A percentile compares a stretch with the other conserved stretches of the same genome.
Evolutionary conservation across 1,140 invertebrate genomes (phyloP).

Genomic region (Ips typographus): DNA sequence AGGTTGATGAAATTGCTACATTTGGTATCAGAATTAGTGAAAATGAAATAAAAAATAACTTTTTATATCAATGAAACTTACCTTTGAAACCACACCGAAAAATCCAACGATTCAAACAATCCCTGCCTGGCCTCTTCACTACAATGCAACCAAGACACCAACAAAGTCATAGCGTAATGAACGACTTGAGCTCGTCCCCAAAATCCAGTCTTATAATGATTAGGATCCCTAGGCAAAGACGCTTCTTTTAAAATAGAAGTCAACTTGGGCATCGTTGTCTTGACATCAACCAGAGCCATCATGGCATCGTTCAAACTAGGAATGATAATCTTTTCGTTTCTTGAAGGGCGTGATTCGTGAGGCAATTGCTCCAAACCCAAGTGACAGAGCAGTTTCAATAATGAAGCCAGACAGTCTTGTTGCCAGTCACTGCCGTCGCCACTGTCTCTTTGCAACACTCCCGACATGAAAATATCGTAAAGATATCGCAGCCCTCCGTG

Average conservation of each 20-base stretch:
- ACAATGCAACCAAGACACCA: slow-evolving; percentile 84
- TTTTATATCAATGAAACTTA: not conserved
- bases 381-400: slow-evolving; percentile 82
- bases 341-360: slow-evolving; percentile 49
- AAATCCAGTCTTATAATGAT: slow-evolving; percentile 83
- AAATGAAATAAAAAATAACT: no score
- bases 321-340: slow-evolving; percentile 48
- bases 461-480: slow-evolving; percentile 90
- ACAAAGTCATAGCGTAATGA: slow-evolving; percentile 77
- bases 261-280: slow-evolving; percentile 76
- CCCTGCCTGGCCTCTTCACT: slow-evolving; percentile 63
- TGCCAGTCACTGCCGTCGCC: slow-evolving; percentile 86
- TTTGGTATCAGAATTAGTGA: no score
- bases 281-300: slow-evolving; percentile 73
- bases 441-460: slow-evolving; percentile 62
- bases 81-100: slow-evolving; percentile 71
- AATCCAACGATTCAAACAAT: slow-evolving; percentile 66
- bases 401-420: slow-evolving; percentile 86
- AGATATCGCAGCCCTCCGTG: slow-evolving; percentile 83
- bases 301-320: slow-evolving; percentile 56
- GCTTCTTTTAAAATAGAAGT: slow-evolving; percentile 87
- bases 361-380: slow-evolving; percentile 70
- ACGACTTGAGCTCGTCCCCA: slow-evolving; percentile 77
- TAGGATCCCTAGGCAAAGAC: slow-evolving; percentile 73
- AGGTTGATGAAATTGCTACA: no score